Percentiles rank a stretch among this genome's conserved stretches.
phyloP scores from a whole-genome alignment of 2,797 vertebrate species.

The Etheostoma perlongum region DNA sequence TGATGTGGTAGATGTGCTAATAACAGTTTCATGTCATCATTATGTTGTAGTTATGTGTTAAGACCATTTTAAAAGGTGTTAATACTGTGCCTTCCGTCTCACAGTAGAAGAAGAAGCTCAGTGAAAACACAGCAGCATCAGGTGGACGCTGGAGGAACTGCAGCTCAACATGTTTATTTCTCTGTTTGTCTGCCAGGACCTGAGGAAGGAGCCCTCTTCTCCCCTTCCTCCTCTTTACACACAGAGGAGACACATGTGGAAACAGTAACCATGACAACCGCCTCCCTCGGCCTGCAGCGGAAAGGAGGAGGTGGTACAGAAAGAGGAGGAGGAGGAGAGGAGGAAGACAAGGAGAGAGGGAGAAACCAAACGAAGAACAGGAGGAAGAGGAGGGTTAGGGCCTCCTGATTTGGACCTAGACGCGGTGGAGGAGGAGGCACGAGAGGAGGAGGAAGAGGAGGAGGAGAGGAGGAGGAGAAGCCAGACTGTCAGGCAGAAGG shows the following conservation, averaged over 20 bases:
- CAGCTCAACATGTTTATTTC: not conserved
- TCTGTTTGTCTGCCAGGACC: slow-evolving; percentile 72
- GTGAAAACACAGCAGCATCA: not conserved
- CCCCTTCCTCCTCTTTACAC: slow-evolving; percentile 74
- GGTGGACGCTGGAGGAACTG: slow-evolving; percentile 24
- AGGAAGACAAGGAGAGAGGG: slow-evolving; percentile 47
- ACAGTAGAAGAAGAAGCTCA: too few relatives aligned
- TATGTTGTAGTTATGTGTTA: too few relatives aligned
- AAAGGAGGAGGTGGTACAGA: slow-evolving; percentile 33
- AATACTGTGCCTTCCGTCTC: too few relatives aligned
- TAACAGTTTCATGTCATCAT: too few relatives aligned
- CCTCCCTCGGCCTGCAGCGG: slow-evolving; percentile 48
- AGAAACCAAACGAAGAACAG: slow-evolving; percentile 53
- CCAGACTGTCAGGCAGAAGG: slow-evolving; percentile 48
- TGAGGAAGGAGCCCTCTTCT: slow-evolving; percentile 80
- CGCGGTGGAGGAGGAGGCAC: slow-evolving; percentile 60
- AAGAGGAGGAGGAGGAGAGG: slow-evolving; percentile 29
- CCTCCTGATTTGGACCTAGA: slow-evolving; percentile 75
- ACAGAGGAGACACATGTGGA: slow-evolving; percentile 72
- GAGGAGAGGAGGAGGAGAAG: slow-evolving; percentile 32
- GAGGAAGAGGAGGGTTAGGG: slow-evolving; percentile 22
- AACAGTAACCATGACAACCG: slow-evolving; percentile 58
- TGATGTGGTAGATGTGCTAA: too few relatives aligned
- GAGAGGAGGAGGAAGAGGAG: slow-evolving; percentile 27
- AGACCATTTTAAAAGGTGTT: too few relatives aligned